phyloP scores from a whole-genome alignment of 92 coral and sea anemone species.

The Umimayanthus kanabou region DNA sequence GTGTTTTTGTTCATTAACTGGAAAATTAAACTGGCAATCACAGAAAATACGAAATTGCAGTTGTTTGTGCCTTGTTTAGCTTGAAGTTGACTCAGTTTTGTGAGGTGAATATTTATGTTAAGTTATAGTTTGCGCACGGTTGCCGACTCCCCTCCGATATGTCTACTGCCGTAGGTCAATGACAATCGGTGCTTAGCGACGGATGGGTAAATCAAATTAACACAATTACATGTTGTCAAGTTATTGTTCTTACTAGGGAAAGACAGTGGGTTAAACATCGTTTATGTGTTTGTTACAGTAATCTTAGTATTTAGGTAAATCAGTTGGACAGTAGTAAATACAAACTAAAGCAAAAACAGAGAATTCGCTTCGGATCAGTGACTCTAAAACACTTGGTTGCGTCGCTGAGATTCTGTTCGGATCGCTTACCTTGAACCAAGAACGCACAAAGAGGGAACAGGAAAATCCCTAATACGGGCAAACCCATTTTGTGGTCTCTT shows the following conservation, averaged over 20 bases:
- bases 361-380: slow-evolving; percentile 22
- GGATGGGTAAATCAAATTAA: not conserved
- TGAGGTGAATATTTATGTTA: not conserved
- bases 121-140: too few species aligned
- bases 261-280: not conserved
- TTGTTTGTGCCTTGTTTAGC: not conserved
- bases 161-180: not conserved
- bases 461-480: not conserved
- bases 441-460: not conserved
- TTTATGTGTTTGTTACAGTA: not conserved
- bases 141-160: too few species aligned
- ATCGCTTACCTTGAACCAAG: slow-evolving; percentile 12
- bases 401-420: not conserved
- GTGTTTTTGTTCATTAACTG: not conserved
- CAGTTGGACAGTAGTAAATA: not conserved
- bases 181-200: not conserved
- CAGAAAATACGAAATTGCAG: not conserved
- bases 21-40: not conserved
- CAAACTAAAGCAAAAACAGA: not conserved
- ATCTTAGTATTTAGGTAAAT: not conserved
- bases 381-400: not conserved
- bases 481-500: slow-evolving; percentile 2
- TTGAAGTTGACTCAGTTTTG: not conserved
- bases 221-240: not conserved
- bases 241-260: too few species aligned